Percentiles rank a stretch among this genome's conserved stretches.
phyloP scores from a whole-genome alignment of 2,888 invertebrate species.

The Rhingia rostrata region DNA sequence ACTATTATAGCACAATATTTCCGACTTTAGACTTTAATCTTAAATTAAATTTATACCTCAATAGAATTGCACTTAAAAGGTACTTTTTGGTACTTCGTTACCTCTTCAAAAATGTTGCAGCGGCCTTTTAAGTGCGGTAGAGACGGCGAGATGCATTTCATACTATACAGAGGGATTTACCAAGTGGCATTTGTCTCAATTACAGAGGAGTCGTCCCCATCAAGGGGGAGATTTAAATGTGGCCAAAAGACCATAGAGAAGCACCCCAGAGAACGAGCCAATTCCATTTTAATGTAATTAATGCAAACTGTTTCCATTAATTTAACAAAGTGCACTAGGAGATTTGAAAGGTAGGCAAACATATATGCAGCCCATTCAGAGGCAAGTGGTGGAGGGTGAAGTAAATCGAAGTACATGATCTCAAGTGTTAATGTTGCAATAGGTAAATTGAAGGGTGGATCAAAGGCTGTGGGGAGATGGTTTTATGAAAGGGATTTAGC shows the following conservation, averaged over 20 bases:
- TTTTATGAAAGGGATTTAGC: background rate
- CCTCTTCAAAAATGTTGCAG: slow-evolving; percentile 11
- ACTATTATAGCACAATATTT: slow-evolving; percentile 19
- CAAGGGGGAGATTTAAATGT: slow-evolving; percentile 25
- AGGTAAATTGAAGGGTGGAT: background rate
- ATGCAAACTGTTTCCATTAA: slow-evolving; percentile 73
- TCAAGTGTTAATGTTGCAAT: slow-evolving; percentile 47
- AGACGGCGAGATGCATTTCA: too few species aligned
- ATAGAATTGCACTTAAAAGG: slow-evolving; percentile 53
- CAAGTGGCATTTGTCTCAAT: slow-evolving; percentile 66
- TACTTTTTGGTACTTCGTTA: slow-evolving; percentile 17
- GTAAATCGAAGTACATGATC: slow-evolving; percentile 53
- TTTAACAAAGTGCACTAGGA: slow-evolving; percentile 71
- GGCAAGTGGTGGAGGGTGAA: background rate
- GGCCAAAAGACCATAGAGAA: slow-evolving; percentile 45
- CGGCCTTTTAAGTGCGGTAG: background rate
- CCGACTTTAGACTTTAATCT: slow-evolving; percentile 53
- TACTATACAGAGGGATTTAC: slow-evolving; percentile 13
- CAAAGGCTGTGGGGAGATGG: too few species aligned
- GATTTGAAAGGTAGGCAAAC: slow-evolving; percentile 47
- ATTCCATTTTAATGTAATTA: slow-evolving; percentile 70
- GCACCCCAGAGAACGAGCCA: slow-evolving; percentile 45
- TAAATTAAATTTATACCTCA: slow-evolving; percentile 61
- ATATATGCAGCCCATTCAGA: background rate
- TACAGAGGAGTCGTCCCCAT: slow-evolving; percentile 24